Base-by-base conservation (phyloP, 1,140 invertebrate species). In the Hylaeus volcanicus region DNA sequence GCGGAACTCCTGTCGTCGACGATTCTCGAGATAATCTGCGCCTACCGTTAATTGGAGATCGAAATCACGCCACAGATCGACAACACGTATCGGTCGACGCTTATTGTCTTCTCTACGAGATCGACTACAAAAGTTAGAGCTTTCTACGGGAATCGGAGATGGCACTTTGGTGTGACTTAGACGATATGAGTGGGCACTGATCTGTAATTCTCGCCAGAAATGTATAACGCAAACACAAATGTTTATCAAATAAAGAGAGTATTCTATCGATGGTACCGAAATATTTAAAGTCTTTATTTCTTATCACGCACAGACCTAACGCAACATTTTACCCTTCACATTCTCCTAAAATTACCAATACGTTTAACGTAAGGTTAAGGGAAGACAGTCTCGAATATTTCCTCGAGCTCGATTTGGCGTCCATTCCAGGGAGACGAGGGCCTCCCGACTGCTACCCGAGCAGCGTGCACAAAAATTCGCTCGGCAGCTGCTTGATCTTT, bases 401-500 rank as follows among this genome's bases (percentile, higher is more conserved):
- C 1, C 5, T 60, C 0, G 41, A 39, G 26, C 14, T 48, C 5
- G 6, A 15, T 60, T 48, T 14, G 26, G 56, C 70, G 65, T 79
- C 60, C 70, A 61, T 48, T 73, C n/a, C 37, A 12, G 5, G 8
- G 15, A 8, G 65, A 48, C 56, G 60, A 15, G 55, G 11, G 12
- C 11, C 14, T 56, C 5, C 26, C 26, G 26, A 26, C 26, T 26
- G 0, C 26, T 26, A 26, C 26, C 26, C 26, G 26, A 9, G 3
- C n/a, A n/a, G 45, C 53, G 8, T 48, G 26, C 61, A 83, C 51
- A 83, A 85, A 88, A 83, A 87, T 87, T 85, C 74, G 81, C 83
- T 26, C 84, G 79, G 72, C 86, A 86, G 82, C 84, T 86, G 81
- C 84, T 88, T 86, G 77, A 88, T 88, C 81, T 88, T 86, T 88